Conservation (phyloP, 2,888 invertebrate genomes). For the Eupithecia pulchellata region DNA sequence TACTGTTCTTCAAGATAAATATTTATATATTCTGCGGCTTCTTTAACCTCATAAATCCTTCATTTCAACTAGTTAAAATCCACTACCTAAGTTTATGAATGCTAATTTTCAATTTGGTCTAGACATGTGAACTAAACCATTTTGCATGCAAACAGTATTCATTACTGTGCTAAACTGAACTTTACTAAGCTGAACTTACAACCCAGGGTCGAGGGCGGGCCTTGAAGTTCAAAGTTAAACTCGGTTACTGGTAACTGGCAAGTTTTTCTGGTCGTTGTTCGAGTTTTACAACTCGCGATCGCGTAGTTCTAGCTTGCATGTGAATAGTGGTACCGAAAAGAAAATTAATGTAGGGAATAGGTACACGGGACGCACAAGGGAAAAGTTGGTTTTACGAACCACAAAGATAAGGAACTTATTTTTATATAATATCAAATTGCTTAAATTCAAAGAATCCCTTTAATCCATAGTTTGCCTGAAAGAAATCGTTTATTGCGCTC, state of each 20-base stretch:
- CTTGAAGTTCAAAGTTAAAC: slow-evolving; percentile 31
- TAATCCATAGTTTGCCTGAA: too few species aligned
- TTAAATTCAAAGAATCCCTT: too few species aligned
- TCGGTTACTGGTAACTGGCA: slow-evolving; percentile 21
- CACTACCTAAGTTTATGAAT: slow-evolving; percentile 58
- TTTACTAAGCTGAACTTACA: slow-evolving; percentile 21
- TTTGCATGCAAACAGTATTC: slow-evolving; percentile 76
- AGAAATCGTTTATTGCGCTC: too few species aligned
- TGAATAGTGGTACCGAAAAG: neutral
- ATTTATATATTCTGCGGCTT: neutral
- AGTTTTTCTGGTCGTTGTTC: slow-evolving; percentile 32
- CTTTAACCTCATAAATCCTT: neutral
- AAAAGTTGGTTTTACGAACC: too few species aligned
- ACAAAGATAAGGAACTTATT: too few species aligned
- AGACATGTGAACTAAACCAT: slow-evolving; percentile 68
- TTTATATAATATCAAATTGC: too few species aligned
- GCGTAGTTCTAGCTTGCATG: neutral
- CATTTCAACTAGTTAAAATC: slow-evolving; percentile 23
- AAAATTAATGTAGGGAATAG: neutral
- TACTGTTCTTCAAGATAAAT: neutral
- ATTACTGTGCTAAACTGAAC: slow-evolving; percentile 54
- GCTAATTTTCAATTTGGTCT: slow-evolving; percentile 74
- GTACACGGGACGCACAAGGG: too few species aligned
- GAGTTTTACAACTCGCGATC: slow-evolving; percentile 11
- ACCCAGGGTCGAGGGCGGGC: slow-evolving; percentile 10